Evolutionary conservation across 2,113 vertebrate genomes (phyloP), one percentile per base, ranked within the genome.

Genomic region (Melanostigma gelatinosum): DNA sequence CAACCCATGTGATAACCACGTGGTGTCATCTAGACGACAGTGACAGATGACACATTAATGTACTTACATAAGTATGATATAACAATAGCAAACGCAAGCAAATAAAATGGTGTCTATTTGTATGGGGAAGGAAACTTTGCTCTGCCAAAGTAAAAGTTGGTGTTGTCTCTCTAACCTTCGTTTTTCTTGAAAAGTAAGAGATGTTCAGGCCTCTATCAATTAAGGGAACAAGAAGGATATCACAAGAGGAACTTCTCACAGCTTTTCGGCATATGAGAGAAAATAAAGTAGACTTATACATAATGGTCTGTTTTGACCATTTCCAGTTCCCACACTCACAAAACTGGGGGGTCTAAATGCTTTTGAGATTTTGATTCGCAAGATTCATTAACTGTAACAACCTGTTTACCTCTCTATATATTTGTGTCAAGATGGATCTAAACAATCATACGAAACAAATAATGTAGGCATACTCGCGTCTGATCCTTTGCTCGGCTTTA

Each of bases 1-100:
- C 3, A 57, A 16, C 4, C n/a, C 60, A 79, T 1, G 74, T 77
- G 60, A 71, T 20, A 42, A 46, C 11, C 83, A 79, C 67, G 50
- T 58, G 83, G 20, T 58, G 55, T 15, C 55, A 24, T 24, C 22
- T 4, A 10, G 9, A n/a, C 22, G 22, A n/a, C 5, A 24, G 22
- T 24, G 22, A 54, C 46, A 52, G 50, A 22, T 8, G 50, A 9
- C 48, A 50, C 50, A 6, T 27, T n/a, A 18, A 18, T 16, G 15
- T 48, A 48, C 46, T 48, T 48, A 48, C 1, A 18, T 48, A 48
- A 48, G 4, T 15, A 16, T 48, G 42, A 13, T 46, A 10, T 18
- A 48, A 48, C 18, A 44, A 46, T 46, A 46, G 48, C 48, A 20
- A 7, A 50, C 1, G 48, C 48, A 50, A 20, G 48, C 7, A 50